Evolutionary conservation across 1,140 invertebrate species (phyloP), one percentile per base, ranked within the genome.

Genomic region (Pseudobourletiella spinata): DNA sequence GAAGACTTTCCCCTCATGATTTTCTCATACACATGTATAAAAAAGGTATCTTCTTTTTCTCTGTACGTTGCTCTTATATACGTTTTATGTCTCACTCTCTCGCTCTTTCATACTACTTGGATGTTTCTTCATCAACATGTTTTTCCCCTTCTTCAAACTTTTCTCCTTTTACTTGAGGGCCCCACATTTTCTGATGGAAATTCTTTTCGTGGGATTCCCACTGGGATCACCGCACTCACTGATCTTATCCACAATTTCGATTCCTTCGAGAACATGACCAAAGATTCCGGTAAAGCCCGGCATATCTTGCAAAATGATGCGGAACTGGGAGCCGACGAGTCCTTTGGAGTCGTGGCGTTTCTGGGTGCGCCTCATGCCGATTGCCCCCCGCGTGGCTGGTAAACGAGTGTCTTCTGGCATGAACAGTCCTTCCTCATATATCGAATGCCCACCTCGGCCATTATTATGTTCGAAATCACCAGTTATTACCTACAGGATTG

Each of bases 401-500:
- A 89, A 80, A 71, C 85, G 85, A 1, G 86, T 88, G 66, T 89
- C 86, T 71, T 89, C 87, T 1, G 87, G 86, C 79, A 88, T 83
- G 71, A 90, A 89, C 71, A 83, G 87, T 15, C 82, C 81, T 50
- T 87, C 84, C 63, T 86, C 84, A 72, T 84, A 87, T 48, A 87
- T 86, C 24, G 84, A 85, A 48, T 86, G 79, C 0, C 87, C 87
- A 0, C 87, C 87, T 48, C 86, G 80, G 0, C 87, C 87, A 73
- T 87, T 89, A 74, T 89, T 89, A 57, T 83, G 72, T 72, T 89
- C 86, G 74, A 88, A 89, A 73, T 91, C 86, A 1, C 86, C 86
- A 1, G 84, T 86, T 62, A 87, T 88, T 2, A 88, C 66, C 68
- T 69, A 26, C 6, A 51, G 32, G 8, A 57, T n/a, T 16, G 29